Evolutionary conservation across 2,113 vertebrate genomes (phyloP).

Genomic region (Pterocles burchelli): DNA sequence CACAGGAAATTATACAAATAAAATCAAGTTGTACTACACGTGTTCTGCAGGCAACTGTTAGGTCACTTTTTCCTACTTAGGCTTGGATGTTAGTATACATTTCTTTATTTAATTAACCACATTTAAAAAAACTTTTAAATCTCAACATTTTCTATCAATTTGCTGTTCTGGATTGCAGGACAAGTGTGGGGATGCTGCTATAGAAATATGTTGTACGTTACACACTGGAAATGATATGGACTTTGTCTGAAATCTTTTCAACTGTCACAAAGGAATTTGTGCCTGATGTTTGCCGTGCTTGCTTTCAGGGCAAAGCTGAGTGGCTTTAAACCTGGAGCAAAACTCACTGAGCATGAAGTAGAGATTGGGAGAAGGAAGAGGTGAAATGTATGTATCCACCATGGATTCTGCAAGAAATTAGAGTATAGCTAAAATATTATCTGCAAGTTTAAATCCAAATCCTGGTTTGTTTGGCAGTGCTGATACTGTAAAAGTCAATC

Average conservation of each 20-base stretch:
- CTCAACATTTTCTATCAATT: background rate
- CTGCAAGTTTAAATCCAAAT: background rate
- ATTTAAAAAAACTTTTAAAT: background rate
- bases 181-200: background rate
- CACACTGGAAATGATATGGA: background rate
- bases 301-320: background rate
- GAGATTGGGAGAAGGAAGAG: background rate
- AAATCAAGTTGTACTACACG: background rate
- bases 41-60: conserved; percentile 11
- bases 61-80: conserved; percentile 8
- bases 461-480: background rate
- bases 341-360: background rate
- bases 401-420: background rate
- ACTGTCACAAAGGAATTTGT: conserved; percentile 16
- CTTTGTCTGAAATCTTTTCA: background rate
- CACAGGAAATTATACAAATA: conserved; percentile 40
- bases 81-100: background rate
- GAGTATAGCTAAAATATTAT: background rate
- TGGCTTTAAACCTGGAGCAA: background rate
- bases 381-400: background rate
- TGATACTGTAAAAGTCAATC: background rate
- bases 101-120: conserved; percentile 1
- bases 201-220: background rate
- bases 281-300: conserved; percentile 4
- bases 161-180: background rate